Base-by-base conservation (phyloP, 2,113 vertebrate genomes). In the Pogonocichla stellata region DNA sequence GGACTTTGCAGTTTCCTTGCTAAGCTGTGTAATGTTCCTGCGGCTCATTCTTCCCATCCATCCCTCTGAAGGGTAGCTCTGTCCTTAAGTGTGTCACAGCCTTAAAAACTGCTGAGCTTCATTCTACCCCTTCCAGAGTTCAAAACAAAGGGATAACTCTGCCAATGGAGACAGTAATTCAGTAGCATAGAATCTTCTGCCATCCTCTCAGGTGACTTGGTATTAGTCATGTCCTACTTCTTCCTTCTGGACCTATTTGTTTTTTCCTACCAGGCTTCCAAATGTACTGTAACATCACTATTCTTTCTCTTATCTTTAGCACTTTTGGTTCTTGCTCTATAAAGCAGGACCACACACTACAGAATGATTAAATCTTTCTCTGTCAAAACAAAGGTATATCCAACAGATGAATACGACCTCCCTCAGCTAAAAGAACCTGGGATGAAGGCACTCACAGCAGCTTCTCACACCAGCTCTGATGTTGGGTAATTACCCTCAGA, bases 401-500 rank as follows among this genome's bases (percentile, higher is more conserved):
- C 61, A 79, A 66, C 10, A 61, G 20, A 24, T 36, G 25, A 84
- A 48, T n/a, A 18, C 0, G 2, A 73, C 25, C 19, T 38, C 15
- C 23, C 4, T 19, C 73, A 86, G 57, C 70, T 74, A 62, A 53
- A 80, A 47, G 10, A 53, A 48, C 51, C 28, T 56, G 42, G 8
- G 45, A 2, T 2, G 0, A 78, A 73, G 60, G n/a, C 28, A 65
- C 65, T 73, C 88, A 50, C 14, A 50, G 45, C 20, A 88, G 57
- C 54, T 67, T 74, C 70, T 67, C 31, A 36, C 10, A 64, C 14
- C 57, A 73, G 13, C 42, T 83, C 86, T 65, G 33, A 25, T 48
- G 50, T 25, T 0, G 0, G 14, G 23, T 2, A n/a, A 23, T n/a
- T 53, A 64, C 5, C 34, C 58, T 61, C 40, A n/a, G 10, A 19